phyloP scores from a whole-genome alignment of 2,113 vertebrate genomes.

The Narcine bancroftii region DNA sequence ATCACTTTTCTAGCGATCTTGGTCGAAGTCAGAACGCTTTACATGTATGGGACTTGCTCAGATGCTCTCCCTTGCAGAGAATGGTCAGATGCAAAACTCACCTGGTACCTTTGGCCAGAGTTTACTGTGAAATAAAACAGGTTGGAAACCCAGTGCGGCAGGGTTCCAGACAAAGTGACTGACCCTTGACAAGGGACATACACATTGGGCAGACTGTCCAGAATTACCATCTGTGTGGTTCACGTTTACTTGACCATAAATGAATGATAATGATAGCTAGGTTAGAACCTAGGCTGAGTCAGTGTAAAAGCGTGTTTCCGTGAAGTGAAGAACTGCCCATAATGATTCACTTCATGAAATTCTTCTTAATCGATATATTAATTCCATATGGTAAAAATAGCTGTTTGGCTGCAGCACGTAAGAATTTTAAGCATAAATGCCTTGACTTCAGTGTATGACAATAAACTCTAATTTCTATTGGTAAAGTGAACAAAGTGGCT shows the following conservation, averaged over 20 bases:
- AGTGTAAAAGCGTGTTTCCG: not conserved
- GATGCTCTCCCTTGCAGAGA: not conserved
- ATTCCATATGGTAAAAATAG: too few relatives aligned
- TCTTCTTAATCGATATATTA: not conserved
- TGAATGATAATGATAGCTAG: not conserved
- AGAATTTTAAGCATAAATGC: too few relatives aligned
- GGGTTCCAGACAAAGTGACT: not conserved
- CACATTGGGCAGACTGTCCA: not conserved
- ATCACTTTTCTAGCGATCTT: not conserved
- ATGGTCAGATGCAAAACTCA: not conserved
- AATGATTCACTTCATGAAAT: not conserved
- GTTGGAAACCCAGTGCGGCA: not conserved
- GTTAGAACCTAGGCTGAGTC: not conserved
- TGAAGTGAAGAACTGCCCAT: not conserved
- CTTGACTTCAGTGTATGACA: too few relatives aligned
- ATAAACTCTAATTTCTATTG: too few relatives aligned
- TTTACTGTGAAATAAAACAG: not conserved
- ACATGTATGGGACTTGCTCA: not conserved
- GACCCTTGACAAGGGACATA: too few relatives aligned
- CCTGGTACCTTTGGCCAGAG: not conserved
- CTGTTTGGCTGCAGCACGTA: too few relatives aligned
- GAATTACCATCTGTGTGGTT: not conserved
- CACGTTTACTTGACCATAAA: not conserved
- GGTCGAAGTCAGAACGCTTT: not conserved
- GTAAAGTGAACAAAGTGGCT: not conserved